Evolutionary conservation across 2,113 vertebrate species (phyloP).

Genomic region (Pungitius pungitius): DNA sequence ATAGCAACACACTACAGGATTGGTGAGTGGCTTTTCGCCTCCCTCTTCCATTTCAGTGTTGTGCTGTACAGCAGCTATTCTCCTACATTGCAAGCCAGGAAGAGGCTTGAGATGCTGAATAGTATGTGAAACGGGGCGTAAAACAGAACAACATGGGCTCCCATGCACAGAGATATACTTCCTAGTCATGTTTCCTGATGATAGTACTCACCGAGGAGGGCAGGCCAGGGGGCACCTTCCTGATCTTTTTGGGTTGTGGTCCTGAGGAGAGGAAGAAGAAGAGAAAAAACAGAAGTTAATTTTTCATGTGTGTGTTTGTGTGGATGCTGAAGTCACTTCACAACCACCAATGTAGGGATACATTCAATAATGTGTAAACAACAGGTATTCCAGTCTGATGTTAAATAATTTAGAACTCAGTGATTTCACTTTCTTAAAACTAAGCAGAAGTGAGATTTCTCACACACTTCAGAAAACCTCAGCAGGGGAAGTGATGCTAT

Average conservation of each 20-base stretch:
- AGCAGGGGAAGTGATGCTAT: conserved; percentile 47
- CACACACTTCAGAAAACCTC: conserved; percentile 34
- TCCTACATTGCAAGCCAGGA: conserved; percentile 31
- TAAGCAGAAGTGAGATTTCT: conserved; percentile 54
- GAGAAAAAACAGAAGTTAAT: conserved; percentile 21
- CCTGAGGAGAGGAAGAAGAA: conserved; percentile 77
- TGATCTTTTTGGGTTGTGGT: conserved; percentile 93
- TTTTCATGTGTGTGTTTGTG: too few relatives aligned
- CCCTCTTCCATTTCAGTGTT: conserved; percentile 26
- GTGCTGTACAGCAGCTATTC: conserved; percentile 50
- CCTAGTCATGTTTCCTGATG: conserved; percentile 23
- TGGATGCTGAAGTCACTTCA: conserved; percentile 14
- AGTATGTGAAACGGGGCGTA: conserved; percentile 43
- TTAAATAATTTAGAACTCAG: conserved; percentile 2
- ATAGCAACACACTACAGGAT: conserved; percentile 74
- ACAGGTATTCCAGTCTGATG: conserved; percentile 31
- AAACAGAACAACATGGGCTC: conserved; percentile 46
- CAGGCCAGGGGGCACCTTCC: conserved; percentile 95
- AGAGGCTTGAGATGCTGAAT: conserved; percentile 44
- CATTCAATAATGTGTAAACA: conserved; percentile 46
- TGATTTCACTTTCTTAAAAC: conserved; percentile 29
- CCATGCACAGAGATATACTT: conserved; percentile 20
- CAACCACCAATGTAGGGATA: conserved; percentile 15
- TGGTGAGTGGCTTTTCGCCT: conserved; percentile 48
- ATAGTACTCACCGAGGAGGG: conserved; percentile 90